phyloP scores from a whole-genome alignment of 2,113 vertebrate species.

The Brienomyrus longianalis region DNA sequence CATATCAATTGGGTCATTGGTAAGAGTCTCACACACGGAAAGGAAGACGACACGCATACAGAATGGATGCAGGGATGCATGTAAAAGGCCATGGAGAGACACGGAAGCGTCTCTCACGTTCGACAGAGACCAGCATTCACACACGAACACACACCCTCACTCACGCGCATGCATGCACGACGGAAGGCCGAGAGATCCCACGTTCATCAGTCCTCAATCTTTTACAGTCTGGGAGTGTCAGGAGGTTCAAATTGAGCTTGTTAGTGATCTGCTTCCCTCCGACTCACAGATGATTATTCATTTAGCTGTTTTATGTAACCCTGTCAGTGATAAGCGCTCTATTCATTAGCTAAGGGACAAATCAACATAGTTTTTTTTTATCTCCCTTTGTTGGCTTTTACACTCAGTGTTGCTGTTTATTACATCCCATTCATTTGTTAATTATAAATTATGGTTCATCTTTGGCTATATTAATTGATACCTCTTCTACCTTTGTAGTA shows the following conservation, averaged over 20 bases:
- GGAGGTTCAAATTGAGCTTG: constrained; percentile 92
- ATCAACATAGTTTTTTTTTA: constrained; percentile 80
- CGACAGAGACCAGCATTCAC: background rate
- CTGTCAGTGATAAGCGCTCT: constrained; percentile 94
- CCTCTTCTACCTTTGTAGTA: constrained; percentile 78
- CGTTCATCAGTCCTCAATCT: constrained; percentile 53
- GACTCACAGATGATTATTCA: constrained; percentile 98
- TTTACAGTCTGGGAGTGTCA: constrained; percentile 73
- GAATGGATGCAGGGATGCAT: background rate
- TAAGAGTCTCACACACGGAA: background rate
- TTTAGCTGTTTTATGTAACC: constrained; percentile 97
- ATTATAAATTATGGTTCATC: constrained; percentile 97
- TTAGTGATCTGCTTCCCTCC: constrained; percentile 92
- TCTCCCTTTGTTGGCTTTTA: constrained; percentile 84
- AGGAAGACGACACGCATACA: background rate
- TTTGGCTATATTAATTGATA: constrained; percentile 94
- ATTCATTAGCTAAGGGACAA: constrained; percentile 95
- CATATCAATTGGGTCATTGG: background rate
- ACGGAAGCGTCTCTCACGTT: background rate
- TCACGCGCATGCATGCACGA: background rate
- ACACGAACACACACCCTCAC: background rate
- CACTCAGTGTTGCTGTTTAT: constrained; percentile 84
- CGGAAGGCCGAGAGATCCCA: constrained; percentile 26
- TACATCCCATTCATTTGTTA: constrained; percentile 89
- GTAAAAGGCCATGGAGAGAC: background rate